Evolutionary conservation across 2,888 invertebrate genomes (phyloP).

Genomic region (Sphaeridia pumilis): DNA sequence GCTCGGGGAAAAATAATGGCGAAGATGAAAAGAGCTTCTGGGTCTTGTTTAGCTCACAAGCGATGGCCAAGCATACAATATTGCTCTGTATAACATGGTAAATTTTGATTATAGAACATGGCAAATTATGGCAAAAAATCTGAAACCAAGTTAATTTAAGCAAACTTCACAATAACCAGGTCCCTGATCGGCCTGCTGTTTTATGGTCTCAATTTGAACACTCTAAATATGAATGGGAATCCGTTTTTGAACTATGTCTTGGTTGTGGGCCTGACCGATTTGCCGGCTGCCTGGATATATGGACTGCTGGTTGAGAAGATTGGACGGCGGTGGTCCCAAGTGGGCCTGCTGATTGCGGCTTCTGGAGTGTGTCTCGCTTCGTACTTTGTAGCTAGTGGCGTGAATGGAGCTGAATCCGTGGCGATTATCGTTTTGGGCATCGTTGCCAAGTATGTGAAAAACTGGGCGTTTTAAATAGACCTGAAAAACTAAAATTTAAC

Average conservation of each 20-base stretch:
- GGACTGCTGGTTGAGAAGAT: constrained; percentile 3
- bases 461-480: background rate
- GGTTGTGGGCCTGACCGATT: constrained; percentile 9
- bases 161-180: too few species aligned
- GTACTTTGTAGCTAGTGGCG: background rate
- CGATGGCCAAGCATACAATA: constrained; percentile 9
- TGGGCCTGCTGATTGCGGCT: background rate
- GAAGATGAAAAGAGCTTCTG: constrained; percentile 1
- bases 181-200: constrained; percentile 11
- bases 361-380: background rate
- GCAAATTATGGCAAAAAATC: too few species aligned
- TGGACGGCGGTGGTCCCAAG: constrained; percentile 11
- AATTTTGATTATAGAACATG: background rate
- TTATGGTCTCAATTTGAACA: constrained; percentile 12
- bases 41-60: constrained; percentile 7
- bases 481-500: background rate
- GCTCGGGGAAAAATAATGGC: too few species aligned
- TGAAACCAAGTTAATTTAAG: too few species aligned
- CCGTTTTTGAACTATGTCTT: constrained; percentile 11
- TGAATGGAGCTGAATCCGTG: background rate
- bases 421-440: constrained; percentile 5
- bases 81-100: constrained; percentile 10
- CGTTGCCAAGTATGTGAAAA: constrained; percentile 8
- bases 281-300: constrained; percentile 11
- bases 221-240: constrained; percentile 15